Evolutionary conservation across 1,140 invertebrate species (phyloP), one percentile per base, ranked within the genome.

Genomic region (Zaprionus ornatus): DNA sequence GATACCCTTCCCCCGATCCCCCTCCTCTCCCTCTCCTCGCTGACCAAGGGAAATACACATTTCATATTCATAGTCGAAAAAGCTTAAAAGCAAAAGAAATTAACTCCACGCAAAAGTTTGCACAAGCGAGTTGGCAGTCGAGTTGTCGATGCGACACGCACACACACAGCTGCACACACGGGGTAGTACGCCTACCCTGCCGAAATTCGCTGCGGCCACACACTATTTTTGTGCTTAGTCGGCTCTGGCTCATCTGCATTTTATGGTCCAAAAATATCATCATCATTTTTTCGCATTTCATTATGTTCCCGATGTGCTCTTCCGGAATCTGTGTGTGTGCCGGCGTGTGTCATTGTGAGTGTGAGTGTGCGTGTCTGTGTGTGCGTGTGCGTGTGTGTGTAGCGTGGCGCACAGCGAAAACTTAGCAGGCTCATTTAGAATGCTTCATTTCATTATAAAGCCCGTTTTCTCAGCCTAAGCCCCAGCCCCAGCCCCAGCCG

Each of bases 221-320:
- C 80, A 87, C 83, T 90, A 84, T 88, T 84, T 86, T 88, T 73
- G 66, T 90, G 84, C 84, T 88, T 88, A 88, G 85, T 88, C 84
- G 84, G 85, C 84, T 88, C 84, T 90, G 84, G 85, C 84, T 88
- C 84, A 88, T 88, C 84, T 88, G 85, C 84, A 88, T 88, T 88
- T 88, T 88, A 88, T 88, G 84, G 78, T 90, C 80, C 78, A 84
- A 88, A 90, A 88, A 84, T 84, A 88, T 88, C 74, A 88, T 86
- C 83, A 86, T 87, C 67, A 88, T 88, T 88, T 88, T 90, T 90
- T 84, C 74, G 84, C 85, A 88, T 88, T 88, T 88, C 81, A 88
- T 88, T 88, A 88, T 76, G 78, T 52, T 32, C 59, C 23, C 32
- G 56, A 56, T 54, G 50, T 55, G 59, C 40, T 72, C 32, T 61